These are phyloP conservation scores for Scelioninae gen. 1 DNA, from an alignment of 2,888 invertebrate species.

Conservation along the genomic window DNA sequence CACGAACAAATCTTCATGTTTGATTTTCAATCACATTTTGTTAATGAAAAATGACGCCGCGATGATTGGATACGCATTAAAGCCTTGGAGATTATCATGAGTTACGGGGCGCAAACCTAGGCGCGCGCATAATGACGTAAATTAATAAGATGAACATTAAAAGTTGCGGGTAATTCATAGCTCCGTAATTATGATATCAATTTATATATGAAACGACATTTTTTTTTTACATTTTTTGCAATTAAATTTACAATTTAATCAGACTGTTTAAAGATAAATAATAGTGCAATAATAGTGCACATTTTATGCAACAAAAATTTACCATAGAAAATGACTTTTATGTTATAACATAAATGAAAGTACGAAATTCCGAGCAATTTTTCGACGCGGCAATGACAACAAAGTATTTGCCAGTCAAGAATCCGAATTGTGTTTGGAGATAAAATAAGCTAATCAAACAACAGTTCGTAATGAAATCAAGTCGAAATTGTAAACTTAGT, in stretches of 20 bases:
- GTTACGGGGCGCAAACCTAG: slow-evolving; percentile 36
- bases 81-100: slow-evolving; percentile 60
- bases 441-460: slow-evolving; percentile 68
- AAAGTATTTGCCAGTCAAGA: slow-evolving; percentile 46
- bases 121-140: slow-evolving; percentile 36
- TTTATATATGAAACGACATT: slow-evolving; percentile 35
- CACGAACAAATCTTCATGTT: slow-evolving; percentile 14
- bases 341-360: slow-evolving; percentile 60
- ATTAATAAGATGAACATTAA: slow-evolving; percentile 60
- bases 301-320: no score
- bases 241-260: no score
- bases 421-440: slow-evolving; percentile 56
- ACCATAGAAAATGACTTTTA: slow-evolving; percentile 33
- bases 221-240: no score
- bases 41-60: slow-evolving; percentile 55
- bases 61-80: slow-evolving; percentile 54
- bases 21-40: slow-evolving; percentile 51
- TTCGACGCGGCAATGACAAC: slow-evolving; percentile 16
- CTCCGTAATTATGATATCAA: slow-evolving; percentile 35
- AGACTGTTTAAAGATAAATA: no score
- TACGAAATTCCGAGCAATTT: slow-evolving; percentile 52
- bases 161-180: slow-evolving; percentile 44
- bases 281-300: no score
- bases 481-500: slow-evolving; percentile 69
- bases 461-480: slow-evolving; percentile 67